Base-by-base conservation (phyloP, 2,113 vertebrate species). In the Pycnonotus jocosus region DNA sequence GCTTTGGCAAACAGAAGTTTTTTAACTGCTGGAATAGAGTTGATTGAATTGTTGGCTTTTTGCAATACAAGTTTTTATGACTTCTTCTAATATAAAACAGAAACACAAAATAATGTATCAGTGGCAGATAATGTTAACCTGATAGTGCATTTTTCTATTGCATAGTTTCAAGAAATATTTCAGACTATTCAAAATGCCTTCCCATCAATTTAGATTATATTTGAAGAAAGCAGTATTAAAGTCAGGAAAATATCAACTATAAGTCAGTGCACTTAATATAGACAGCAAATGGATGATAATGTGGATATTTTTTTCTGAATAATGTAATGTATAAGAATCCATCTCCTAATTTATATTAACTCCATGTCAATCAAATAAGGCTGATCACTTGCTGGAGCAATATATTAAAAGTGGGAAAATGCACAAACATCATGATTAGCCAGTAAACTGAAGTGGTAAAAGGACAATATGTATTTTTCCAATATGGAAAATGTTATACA, bases 21-120 rank as follows among this genome's bases (percentile, higher is more conserved):
- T 94, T 92, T 78, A 81, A 90, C 72, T 90, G 85, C 60, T 90
- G 68, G 60, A 70, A 54, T 40, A 90, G 40, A 86, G 51, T 24
- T 92, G 72, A 45, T 66, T 86, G 88, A 92, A 93, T 92, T 86
- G 76, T 74, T 94, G 81, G 72, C 80, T 95, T 94, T 94, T 90
- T 95, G 27, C 64, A 90, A 45, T 81, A 66, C 71, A 73, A 56
- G 47, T 35, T 96, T 97, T 97, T 97, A 96, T 94, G 47, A 83
- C 30, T 68, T 35, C 37, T 87, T 69, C 56, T 96, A 92, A 93
- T 90, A 74, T 44, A 86, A 97, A 96, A 86, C 93, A 95, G 85
- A 95, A 90, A 80, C 86, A 18, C 64, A 90, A 88, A 95, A 96
- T 62, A 70, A 13, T 54, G 17, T 68, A 92, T 88, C 51, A 70